Percentiles rank a stretch among this genome's conserved stretches.
phyloP scores from a whole-genome alignment of 2,888 invertebrate genomes.

The Lepas anatifera region DNA sequence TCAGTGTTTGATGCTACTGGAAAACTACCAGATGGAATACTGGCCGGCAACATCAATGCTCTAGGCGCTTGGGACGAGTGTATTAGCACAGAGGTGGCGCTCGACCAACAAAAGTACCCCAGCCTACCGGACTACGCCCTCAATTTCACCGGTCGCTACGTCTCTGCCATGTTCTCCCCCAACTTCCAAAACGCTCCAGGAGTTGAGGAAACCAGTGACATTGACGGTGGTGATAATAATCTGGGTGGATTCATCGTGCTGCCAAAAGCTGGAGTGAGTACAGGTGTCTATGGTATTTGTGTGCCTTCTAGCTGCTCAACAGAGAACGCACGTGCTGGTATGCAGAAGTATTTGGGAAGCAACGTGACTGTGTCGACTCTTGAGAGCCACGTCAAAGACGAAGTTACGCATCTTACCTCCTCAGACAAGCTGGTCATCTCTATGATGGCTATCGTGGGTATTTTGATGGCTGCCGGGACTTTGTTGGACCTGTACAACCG shows the following conservation, averaged over 20 bases:
- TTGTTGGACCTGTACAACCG: not conserved
- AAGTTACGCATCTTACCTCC: not conserved
- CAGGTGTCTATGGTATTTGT: not conserved
- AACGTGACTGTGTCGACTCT: not conserved
- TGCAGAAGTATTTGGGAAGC: not conserved
- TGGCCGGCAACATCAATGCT: conserved; percentile 36
- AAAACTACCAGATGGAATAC: conserved; percentile 38
- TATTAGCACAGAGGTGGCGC: conserved; percentile 16
- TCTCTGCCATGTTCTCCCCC: not conserved
- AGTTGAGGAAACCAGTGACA: not conserved
- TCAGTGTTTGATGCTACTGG: conserved; percentile 41
- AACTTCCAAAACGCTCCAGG: no score
- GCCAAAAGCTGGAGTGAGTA: not conserved
- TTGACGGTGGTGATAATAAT: no score
- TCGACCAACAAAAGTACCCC: not conserved
- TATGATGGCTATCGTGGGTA: not conserved
- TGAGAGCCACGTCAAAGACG: not conserved
- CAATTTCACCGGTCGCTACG: not conserved
- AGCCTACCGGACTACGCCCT: not conserved
- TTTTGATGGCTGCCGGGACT: not conserved
- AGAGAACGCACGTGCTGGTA: not conserved
- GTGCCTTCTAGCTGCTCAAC: not conserved
- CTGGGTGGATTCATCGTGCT: not conserved
- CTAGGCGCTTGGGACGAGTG: conserved; percentile 40
- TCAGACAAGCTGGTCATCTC: not conserved